Base-by-base conservation (phyloP, 30 jellyfish, hydroid and myxozoan species). In the Hydractinia symbiolongicarpus region DNA sequence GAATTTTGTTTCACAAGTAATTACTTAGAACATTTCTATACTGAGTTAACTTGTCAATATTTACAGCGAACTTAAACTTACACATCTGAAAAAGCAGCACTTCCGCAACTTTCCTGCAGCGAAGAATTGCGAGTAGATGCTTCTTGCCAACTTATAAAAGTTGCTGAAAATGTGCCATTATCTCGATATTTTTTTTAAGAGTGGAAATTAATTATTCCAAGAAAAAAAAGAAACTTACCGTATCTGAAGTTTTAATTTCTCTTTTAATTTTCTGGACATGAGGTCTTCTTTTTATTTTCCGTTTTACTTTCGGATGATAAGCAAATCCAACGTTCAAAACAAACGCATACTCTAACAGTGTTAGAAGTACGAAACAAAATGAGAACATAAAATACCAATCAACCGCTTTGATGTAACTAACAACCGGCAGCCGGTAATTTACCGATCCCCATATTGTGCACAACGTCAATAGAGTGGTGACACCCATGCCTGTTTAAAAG, bases 371-470 rank as follows among this genome's bases (percentile, higher is more conserved):
- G 62, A 91, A 91, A 72, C 84, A 82, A 70, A 91, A 91, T 8
- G 97, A 91, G 5, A 87, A 96, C 95, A 91, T 67, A 74, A 91
- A 82, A 72, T 88, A 91, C 21, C 77, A 69, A 51, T 91, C 97
- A 10, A 91, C 91, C 6, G 97, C 97, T 69, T 91, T 91, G 73
- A 86, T 76, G 88, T 91, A 91, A 16, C 91, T 88, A 15, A 91
- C 95, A 8, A 88, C 58, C 51, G 97, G 97, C 76, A 91, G 78
- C 52, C 84, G 84, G 10, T 88, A 74, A 66, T 91, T 91, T 21
- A 91, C 91, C 5, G 90, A 68, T 6, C 95, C 96, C 96, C 97
- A 91, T 11, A 90, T 75, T 3, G 97, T 86, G n/a, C 96, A 81
- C 51, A 90, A 50, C 19, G 97, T 90, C 77, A 90, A 90, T 73